Base-by-base conservation (phyloP, 2,888 invertebrate species). In the Drosophila stalkeri region DNA sequence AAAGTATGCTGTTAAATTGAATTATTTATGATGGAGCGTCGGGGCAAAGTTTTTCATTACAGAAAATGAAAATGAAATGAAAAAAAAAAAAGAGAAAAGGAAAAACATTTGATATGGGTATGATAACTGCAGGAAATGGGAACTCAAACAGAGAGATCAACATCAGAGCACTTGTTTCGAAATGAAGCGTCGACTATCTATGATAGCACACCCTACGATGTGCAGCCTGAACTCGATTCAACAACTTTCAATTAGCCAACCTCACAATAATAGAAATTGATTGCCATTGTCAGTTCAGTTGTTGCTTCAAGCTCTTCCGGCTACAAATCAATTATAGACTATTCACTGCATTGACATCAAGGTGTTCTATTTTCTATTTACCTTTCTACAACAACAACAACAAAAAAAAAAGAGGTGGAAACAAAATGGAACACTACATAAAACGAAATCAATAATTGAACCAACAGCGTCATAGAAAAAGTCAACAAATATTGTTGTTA, bases 211-310 rank as follows among this genome's bases (percentile, higher is more conserved):
- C 55, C 41, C 37, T 35, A 18, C 20, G 44, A 23, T 46, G 39
- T 46, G 39, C 39, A 49, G 37, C 20, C 27, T 41, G 52, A 51
- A 51, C 49, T 33, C 49, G 33, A 52, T 67, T 80, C 63, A 65
- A 87, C 89, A 85, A 81, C 71, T 87, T 86, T 86, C 86, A 86
- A 86, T 86, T 86, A 86, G 83, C 72, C 75, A 47, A 64, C 51
- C 62, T 52, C 41, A 66, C 64, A 74, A 80, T 86, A 88, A 86
- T 84, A 79, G 72, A 74, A 84, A 89, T 89, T 89, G 88, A 87
- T 89, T 86, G 88, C 72, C 87, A 86, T 87, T 87, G 86, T 89
- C 85, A 78, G 70, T 70, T 65, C 27, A 62, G 61, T 75, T 77
- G 65, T 77, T 66, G 67, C 33, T 43, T 61, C 9, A 37, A 43